Evolutionary conservation across 2,797 vertebrate species (phyloP).

Genomic region (Garrulus glandarius): DNA sequence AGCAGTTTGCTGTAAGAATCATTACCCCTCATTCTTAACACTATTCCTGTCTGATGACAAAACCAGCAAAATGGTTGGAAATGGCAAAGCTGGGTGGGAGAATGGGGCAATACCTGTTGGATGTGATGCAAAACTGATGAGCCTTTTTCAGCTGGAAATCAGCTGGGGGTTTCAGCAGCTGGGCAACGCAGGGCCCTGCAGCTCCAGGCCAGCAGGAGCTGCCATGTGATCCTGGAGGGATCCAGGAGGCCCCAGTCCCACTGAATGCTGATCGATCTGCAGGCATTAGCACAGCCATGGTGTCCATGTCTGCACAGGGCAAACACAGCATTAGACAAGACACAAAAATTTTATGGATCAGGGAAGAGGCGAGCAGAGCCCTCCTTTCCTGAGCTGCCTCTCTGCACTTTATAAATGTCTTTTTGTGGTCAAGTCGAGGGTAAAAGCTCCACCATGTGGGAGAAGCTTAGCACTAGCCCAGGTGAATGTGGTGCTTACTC

Average conservation of each 20-base stretch:
- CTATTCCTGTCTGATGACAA: not conserved
- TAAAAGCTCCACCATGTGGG: conserved; percentile 68
- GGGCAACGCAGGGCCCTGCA: not conserved
- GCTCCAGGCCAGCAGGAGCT: not conserved
- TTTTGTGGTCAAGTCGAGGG: conserved; percentile 52
- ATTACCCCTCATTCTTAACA: not conserved
- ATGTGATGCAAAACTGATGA: rapidly evolving
- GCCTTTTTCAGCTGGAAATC: not conserved
- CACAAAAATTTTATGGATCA: not conserved
- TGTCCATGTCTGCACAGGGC: not conserved
- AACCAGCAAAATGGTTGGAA: not conserved
- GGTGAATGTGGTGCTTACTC: not conserved
- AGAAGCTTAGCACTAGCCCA: conserved; percentile 61
- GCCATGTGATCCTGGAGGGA: rapidly evolving
- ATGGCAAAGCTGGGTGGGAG: not conserved
- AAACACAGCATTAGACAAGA: not conserved
- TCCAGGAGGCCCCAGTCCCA: not conserved
- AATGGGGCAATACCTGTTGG: not conserved
- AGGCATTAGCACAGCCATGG: not conserved
- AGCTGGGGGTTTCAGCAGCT: not conserved
- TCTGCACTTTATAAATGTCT: not conserved
- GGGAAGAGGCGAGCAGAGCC: not conserved
- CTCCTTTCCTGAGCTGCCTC: not conserved
- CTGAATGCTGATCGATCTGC: not conserved
- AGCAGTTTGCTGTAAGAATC: not conserved